Evolutionary conservation across 2,888 invertebrate genomes (phyloP), one percentile per base, ranked within the genome.

Genomic region (Bruchidius siliquastri): DNA sequence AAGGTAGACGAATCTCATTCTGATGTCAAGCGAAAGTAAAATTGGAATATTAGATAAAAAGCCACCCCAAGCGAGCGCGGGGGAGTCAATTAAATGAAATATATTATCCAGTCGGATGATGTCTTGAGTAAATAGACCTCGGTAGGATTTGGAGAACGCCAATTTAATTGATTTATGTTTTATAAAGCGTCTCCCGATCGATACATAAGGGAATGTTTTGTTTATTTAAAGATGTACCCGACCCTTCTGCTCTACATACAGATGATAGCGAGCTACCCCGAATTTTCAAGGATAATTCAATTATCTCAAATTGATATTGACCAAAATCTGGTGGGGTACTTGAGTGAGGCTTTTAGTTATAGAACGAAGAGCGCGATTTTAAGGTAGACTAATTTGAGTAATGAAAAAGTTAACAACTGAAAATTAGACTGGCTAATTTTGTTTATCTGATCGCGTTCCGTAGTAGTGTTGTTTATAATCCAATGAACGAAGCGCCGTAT

Each of bases 61-160:
- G 68, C 21, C 21, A 68, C 22, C 68, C 68, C 68, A 21, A 21
- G 20, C 21, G 21, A 21, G 20, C 21, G 21, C 22, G 21, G 68
- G 68, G 21, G 21, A 68, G 68, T 68, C 68, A 68, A 68, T 77
- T 82, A 79, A 81, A 72, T 72, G 69, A 72, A 72, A 69, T 72
- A 80, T 80, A 79, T 80, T 79, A 80, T 80, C 79, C 80, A 79
- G 78, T 76, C 78, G 78, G 80, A 79, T 79, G 81, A 78, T 78
- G 80, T 81, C 79, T 79, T 81, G 77, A 79, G 79, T 80, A 81
- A 81, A 79, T 81, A 81, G 79, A 80, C 79, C 78, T 79, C 78
- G 71, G 75, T 69, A 72, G 77, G 77, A 77, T 77, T 77, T 75
- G 72, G 71, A 69, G 71, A 72, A 72, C 72, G 73, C 71, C 74